A percentile compares a stretch with the other conserved stretches of the same genome.
Evolutionary conservation across 2,113 vertebrate species (phyloP).

Genomic region (Leucopsar rothschildi): DNA sequence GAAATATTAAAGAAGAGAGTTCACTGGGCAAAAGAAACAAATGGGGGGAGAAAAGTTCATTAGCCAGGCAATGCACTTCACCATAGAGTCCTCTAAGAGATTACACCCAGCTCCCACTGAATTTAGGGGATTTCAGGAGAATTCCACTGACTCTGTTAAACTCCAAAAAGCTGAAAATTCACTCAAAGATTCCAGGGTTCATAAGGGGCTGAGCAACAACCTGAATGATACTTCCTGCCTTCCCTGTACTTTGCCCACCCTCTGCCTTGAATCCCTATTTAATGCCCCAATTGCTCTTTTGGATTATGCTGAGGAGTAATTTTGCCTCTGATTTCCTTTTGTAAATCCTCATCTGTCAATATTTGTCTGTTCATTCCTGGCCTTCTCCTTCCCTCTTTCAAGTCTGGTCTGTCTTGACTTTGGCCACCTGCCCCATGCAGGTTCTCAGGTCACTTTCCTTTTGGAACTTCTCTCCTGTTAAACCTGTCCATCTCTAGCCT

Average conservation of each 20-base stretch:
- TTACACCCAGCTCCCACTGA: neutral
- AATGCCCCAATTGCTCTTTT: neutral
- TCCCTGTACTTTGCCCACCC: neutral
- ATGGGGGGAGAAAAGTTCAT: fast-evolving
- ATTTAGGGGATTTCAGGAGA: neutral
- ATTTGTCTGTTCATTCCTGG: neutral
- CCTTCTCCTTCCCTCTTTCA: neutral
- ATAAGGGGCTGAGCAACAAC: neutral
- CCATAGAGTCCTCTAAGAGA: neutral
- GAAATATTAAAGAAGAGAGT: neutral
- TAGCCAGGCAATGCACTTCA: neutral
- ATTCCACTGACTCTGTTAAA: neutral
- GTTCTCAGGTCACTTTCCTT: neutral
- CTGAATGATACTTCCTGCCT: neutral
- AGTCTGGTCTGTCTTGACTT: neutral
- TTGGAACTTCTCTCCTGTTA: neutral
- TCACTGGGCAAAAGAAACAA: neutral
- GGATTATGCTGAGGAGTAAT: neutral
- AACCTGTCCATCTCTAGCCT: neutral
- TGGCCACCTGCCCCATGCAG: neutral
- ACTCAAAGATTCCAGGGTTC: neutral
- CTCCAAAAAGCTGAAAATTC: neutral
- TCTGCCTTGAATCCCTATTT: neutral
- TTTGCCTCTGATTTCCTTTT: neutral
- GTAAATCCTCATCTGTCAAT: neutral